Percentiles rank a stretch among this genome's conserved stretches.
Conservation (phyloP, 2,797 vertebrate species). For the Amphiprion clarkii region DNA sequence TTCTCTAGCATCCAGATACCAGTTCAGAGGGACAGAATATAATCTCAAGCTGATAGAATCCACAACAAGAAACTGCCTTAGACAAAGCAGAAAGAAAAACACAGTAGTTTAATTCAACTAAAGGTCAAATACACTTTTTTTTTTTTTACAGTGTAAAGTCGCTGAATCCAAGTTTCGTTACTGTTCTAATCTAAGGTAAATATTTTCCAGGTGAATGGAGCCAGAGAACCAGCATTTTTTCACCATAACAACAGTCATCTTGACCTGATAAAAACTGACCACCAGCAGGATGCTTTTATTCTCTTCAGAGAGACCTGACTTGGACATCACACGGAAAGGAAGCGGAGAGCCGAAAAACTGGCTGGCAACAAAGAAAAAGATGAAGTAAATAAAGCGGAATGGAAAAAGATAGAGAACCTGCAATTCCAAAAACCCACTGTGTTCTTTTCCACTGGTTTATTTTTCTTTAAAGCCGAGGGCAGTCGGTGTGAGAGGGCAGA, state of each 20-base stretch:
- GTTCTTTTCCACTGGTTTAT: constrained; percentile 71
- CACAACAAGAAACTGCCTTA: too few relatives aligned
- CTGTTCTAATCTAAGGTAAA: neutral
- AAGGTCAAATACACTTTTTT: too few relatives aligned
- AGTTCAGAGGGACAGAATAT: too few relatives aligned
- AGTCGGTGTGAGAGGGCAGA: constrained; percentile 62
- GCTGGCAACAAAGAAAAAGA: constrained; percentile 17
- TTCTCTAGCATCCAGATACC: too few relatives aligned
- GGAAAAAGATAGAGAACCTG: constrained; percentile 37
- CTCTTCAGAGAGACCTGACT: constrained; percentile 12
- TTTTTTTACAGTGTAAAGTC: too few relatives aligned
- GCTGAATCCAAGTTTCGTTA: neutral
- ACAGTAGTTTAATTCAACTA: too few relatives aligned
- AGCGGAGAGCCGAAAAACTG: neutral
- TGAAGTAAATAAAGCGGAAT: constrained; percentile 40
- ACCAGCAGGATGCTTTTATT: neutral
- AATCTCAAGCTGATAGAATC: too few relatives aligned
- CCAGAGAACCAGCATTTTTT: neutral
- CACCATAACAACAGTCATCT: neutral
- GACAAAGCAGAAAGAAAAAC: too few relatives aligned
- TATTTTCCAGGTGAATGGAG: neutral
- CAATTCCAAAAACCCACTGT: constrained; percentile 43
- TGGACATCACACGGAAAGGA: constrained; percentile 24
- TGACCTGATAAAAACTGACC: constrained; percentile 9
- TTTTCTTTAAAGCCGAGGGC: constrained; percentile 65